phyloP scores from a whole-genome alignment of 2,113 vertebrate species.

The Sigmodon hispidus region DNA sequence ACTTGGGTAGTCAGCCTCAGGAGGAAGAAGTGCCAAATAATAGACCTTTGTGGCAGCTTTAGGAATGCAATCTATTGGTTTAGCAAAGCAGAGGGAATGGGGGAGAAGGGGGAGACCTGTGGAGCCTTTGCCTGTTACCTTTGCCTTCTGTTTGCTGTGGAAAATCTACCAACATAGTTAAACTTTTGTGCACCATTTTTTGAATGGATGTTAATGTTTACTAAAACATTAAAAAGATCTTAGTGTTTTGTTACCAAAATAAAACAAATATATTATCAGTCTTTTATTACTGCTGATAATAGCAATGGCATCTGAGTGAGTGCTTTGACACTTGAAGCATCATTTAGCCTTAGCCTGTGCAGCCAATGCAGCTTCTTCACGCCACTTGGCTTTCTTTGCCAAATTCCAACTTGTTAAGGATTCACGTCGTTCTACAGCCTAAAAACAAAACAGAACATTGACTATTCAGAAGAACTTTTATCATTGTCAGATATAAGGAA shows the following conservation, averaged over 20 bases:
- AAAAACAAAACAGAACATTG: constrained; percentile 4
- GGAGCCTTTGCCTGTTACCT: too few relatives aligned
- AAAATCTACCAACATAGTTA: neutral
- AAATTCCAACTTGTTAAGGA: constrained; percentile 87
- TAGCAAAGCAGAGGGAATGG: neutral
- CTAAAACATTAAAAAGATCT: neutral
- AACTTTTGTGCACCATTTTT: neutral
- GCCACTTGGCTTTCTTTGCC: constrained; percentile 88
- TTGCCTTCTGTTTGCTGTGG: neutral
- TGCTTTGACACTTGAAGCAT: neutral
- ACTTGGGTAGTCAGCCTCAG: neutral
- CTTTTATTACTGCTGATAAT: constrained; percentile 33
- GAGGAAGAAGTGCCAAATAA: neutral
- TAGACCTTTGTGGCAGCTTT: neutral
- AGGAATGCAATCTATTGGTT: neutral
- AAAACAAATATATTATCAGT: constrained; percentile 20
- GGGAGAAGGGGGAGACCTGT: neutral
- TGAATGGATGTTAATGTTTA: neutral
- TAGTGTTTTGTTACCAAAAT: constrained; percentile 17
- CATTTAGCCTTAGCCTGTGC: constrained; percentile 80
- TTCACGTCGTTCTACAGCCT: constrained; percentile 86
- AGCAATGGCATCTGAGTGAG: neutral
- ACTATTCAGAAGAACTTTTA: neutral
- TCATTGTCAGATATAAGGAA: neutral
- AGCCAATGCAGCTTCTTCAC: constrained; percentile 77